Conservation (phyloP, 2,797 vertebrate genomes). For the Cygnus olor region DNA sequence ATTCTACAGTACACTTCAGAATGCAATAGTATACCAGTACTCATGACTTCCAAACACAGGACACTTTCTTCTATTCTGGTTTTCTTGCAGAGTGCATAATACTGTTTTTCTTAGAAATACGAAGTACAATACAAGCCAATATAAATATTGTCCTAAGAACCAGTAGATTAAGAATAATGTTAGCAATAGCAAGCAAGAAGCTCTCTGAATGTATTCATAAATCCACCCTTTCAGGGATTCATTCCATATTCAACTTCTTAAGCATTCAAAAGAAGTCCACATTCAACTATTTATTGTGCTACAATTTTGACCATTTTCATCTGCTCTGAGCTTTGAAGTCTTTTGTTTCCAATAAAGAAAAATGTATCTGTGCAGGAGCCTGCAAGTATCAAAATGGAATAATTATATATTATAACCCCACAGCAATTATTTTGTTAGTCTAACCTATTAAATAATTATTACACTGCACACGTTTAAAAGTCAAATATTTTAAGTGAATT, state of each 20-base stretch:
- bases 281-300: not conserved
- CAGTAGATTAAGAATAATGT: not conserved
- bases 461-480: not conserved
- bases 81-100: not conserved
- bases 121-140: not conserved
- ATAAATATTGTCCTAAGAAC: conserved; percentile 1
- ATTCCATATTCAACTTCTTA: not conserved
- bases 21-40: not conserved
- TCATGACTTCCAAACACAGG: not conserved
- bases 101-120: not conserved
- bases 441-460: conserved; percentile 8
- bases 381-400: not conserved
- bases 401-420: not conserved
- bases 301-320: not conserved
- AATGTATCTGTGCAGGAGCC: not conserved
- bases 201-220: not conserved
- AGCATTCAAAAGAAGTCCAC: not conserved
- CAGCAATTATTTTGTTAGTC: not conserved
- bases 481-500: conserved; percentile 36
- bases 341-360: not conserved
- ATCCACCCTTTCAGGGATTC: not conserved
- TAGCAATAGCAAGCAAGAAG: not conserved
- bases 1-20: not conserved
- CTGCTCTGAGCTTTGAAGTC: not conserved
- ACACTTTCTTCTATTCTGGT: not conserved